Base-by-base conservation (phyloP, 2,113 vertebrate genomes). In the Catharus bicknelli region DNA sequence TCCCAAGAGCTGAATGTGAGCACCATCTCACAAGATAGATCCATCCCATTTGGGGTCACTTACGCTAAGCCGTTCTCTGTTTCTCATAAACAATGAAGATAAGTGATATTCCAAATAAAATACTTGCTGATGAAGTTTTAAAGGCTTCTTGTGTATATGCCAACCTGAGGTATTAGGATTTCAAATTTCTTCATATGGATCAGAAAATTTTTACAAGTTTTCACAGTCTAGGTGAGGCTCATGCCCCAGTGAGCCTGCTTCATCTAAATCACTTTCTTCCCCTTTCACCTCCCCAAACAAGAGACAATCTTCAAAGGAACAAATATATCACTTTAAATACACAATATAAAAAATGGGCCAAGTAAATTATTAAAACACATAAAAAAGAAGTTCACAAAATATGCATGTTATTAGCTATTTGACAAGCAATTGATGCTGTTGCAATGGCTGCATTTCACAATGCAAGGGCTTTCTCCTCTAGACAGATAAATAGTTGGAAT, bases 351-450 rank as follows among this genome's bases (percentile, higher is more conserved):
- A 97, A 97, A 95, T 94, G 96, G 95, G 96, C 96, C 94, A 96
- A 96, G 97, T 96, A 97, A 96, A 97, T 97, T 96, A 97, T 97
- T 97, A 95, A 97, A 97, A 96, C 92, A 88, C 66, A 61, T 92
- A 42, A 95, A 95, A 97, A 97, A 90, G 84, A 17, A 63, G 93
- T 95, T 83, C 22, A 34, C 22, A 75, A 70, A 94, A 91, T 36
- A 90, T 63, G 42, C 36, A 30, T 40, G 55, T 93, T 86, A 88
- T 94, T 86, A 88, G 76, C 68, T 68, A 42, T 93, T 94, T 93
- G 90, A 96, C 87, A 91, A 83, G 76, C 40, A 59, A 57, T 53
- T 62, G 82, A 88, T 86, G 93, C 76, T 81, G 72, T 86, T 66
- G 91, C 79, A 90, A 91, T 53, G 79, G 76, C 64, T 83, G 67